Evolutionary conservation across 1,140 invertebrate genomes (phyloP), one percentile per base, ranked within the genome.

Genomic region (Polypedilum vanderplanki): DNA sequence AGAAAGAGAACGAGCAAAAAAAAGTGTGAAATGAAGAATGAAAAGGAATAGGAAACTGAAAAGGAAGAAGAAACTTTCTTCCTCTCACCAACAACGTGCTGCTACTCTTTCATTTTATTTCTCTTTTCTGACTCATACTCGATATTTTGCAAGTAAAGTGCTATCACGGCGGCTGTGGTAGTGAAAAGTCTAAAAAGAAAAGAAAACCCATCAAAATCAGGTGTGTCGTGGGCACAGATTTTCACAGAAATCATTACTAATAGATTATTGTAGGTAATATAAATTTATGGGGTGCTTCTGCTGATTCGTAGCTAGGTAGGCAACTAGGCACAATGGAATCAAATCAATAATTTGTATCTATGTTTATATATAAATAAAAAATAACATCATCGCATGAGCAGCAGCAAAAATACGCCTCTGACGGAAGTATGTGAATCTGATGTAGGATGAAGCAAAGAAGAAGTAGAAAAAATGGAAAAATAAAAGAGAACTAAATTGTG

Each of bases 401-500:
- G 46, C 12, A 57, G 3, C 12, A 57, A 57, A 15, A 9, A 57
- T 57, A 57, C 10, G 46, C 46, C 46, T 57, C 46, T 15, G 46
- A 57, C 46, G 46, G 46, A 57, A 57, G 46, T 57, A 4, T 33
- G 3, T 57, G 46, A n/a, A 57, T 57, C 46, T 57, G 10, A 57
- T 57, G n/a, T 12, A 57, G 46, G 46, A 57, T 57, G 46, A 57
- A 57, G 46, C n/a, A 57, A 57, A 33, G 46, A 57, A 57, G 46
- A 4, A 57, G 3, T 10, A 70, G 20, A 70, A 57, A 70, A 70
- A 70, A 70, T 70, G 65, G 18, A 17, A 20, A 70, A 70, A 70
- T 70, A 57, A 57, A 57, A 57, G 46, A 57, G 65, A 70, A 70
- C 65, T 70, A 22, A 70, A 70, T 70, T 7, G 65, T 70, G 65